These are phyloP conservation scores for Sebastolobus alascanus DNA, from an alignment of 2,797 vertebrate genomes.

Conservation along the genomic window DNA sequence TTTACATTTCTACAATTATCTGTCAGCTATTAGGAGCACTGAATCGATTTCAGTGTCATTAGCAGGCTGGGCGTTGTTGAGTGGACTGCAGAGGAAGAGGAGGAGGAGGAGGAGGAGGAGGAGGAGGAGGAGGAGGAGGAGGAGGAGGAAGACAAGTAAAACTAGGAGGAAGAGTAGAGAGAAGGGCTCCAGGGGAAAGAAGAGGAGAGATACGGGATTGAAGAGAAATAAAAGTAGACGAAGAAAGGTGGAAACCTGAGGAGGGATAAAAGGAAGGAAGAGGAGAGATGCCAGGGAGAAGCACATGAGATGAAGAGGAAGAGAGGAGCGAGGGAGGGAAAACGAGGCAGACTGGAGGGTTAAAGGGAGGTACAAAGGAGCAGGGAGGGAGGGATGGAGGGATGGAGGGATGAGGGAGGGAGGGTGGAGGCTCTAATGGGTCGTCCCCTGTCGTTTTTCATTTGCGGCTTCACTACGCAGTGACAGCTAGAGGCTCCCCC, in stretches of 20 bases:
- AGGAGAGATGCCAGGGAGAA: background rate
- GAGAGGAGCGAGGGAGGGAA: background rate
- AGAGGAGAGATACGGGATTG: background rate
- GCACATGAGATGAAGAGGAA: background rate
- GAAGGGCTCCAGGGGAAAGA: background rate
- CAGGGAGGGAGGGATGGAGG: conserved; percentile 7
- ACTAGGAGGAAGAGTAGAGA: background rate
- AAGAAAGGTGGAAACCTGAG: background rate
- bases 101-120: background rate
- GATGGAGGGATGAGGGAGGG: background rate
- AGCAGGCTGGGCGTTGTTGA: conserved; percentile 48
- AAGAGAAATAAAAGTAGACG: too few relatives aligned
- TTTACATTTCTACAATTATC: conserved; percentile 59
- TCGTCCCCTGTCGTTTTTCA: conserved; percentile 72
- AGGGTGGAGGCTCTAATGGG: conserved; percentile 55
- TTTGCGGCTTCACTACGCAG: conserved; percentile 67
- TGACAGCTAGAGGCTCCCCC: conserved; percentile 70
- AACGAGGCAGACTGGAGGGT: background rate
- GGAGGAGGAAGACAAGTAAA: background rate
- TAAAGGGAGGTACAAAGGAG: conserved; percentile 4
- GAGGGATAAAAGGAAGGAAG: background rate
- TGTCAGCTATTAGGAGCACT: conserved; percentile 54
- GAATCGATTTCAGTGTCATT: conserved; percentile 63
- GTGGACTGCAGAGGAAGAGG: conserved; percentile 24
- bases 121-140: background rate